Evolutionary conservation across 2,113 vertebrate genomes (phyloP).

Genomic region (Platysternon megacephalum): DNA sequence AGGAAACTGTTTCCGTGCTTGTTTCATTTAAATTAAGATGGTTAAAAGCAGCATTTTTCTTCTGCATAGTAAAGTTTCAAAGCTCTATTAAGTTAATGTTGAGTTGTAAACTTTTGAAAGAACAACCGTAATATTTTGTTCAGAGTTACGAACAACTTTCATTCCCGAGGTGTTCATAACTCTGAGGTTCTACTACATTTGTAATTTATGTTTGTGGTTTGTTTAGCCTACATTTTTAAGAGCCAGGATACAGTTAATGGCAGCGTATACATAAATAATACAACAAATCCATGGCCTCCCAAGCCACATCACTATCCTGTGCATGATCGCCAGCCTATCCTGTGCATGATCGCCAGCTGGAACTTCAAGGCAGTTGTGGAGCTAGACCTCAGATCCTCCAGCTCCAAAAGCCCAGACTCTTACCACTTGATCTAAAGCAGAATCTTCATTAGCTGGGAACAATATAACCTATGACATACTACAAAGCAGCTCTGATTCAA

Average conservation of each 20-base stretch:
- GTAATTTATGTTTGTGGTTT: background rate
- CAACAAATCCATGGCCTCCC: background rate
- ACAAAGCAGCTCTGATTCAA: background rate
- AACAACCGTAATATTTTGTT: too few relatives aligned
- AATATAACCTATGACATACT: background rate
- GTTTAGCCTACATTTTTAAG: background rate
- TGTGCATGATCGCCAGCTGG: accelerated
- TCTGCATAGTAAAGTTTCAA: too few relatives aligned
- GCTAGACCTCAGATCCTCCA: background rate
- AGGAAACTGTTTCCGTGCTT: too few relatives aligned
- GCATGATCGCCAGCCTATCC: accelerated
- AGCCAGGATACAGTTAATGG: background rate
- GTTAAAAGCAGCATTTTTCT: too few relatives aligned
- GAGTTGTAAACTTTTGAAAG: too few relatives aligned
- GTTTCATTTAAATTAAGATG: too few relatives aligned
- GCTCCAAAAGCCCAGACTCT: background rate
- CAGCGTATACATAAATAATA: background rate
- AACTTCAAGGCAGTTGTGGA: background rate
- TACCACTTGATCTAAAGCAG: background rate
- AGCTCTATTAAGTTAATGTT: too few relatives aligned
- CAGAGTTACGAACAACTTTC: too few relatives aligned
- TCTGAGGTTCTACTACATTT: too few relatives aligned
- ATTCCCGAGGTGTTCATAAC: too few relatives aligned
- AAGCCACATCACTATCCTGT: background rate
- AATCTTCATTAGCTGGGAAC: background rate